phyloP scores from a whole-genome alignment of 2,797 vertebrate species.

The Mastacembelus armatus region DNA sequence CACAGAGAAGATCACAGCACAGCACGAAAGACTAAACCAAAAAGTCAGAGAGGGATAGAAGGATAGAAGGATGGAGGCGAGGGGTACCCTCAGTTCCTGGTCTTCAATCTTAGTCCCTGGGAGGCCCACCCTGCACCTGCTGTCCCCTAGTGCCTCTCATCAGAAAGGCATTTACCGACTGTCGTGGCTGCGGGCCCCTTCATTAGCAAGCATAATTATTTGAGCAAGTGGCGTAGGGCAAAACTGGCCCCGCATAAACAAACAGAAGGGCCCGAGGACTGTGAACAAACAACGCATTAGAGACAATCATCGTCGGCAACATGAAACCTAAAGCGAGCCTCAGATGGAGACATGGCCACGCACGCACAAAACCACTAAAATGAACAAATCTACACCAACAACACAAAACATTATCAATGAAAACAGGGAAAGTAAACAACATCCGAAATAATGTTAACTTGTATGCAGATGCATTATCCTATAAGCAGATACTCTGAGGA shows the following conservation, averaged over 20 bases:
- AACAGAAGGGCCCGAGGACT: constrained; percentile 95
- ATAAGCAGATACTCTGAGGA: constrained; percentile 9
- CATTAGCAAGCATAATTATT: constrained; percentile 99
- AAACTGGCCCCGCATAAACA: constrained; percentile 99
- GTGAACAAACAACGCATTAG: constrained; percentile 81
- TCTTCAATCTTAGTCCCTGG: constrained; percentile 99
- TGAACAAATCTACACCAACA: constrained; percentile 9
- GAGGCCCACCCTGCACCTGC: constrained; percentile 99
- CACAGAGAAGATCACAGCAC: neutral
- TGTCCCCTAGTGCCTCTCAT: constrained; percentile 94
- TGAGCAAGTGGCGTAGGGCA: constrained; percentile 97
- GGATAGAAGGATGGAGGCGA: constrained; percentile 60
- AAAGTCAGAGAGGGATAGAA: constrained; percentile 27
- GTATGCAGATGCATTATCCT: neutral
- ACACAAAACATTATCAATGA: constrained; percentile 6
- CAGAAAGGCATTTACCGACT: constrained; percentile 99
- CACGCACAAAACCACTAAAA: neutral
- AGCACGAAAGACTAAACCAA: constrained; percentile 14
- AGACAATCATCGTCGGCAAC: constrained; percentile 72
- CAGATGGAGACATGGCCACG: constrained; percentile 30
- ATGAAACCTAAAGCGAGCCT: constrained; percentile 53
- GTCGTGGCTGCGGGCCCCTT: constrained; percentile 96
- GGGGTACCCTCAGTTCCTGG: constrained; percentile 73
- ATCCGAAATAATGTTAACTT: constrained; percentile 14
- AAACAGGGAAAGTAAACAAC: constrained; percentile 11